Evolutionary conservation across 2,113 vertebrate genomes (phyloP).

Genomic region (Dolichallabes microphthalmus): DNA sequence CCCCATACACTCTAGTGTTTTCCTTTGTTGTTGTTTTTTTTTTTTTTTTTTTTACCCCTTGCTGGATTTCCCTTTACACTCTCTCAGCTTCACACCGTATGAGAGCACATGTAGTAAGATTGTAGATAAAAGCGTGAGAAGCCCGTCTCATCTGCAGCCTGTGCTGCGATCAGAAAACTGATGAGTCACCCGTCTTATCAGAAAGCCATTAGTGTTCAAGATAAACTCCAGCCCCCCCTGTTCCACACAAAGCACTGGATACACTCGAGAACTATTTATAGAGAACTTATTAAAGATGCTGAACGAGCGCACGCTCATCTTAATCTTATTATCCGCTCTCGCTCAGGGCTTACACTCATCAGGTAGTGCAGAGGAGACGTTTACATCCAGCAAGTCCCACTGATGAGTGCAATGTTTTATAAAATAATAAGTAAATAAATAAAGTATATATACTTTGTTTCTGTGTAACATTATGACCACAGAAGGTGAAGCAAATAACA

Average conservation of each 20-base stretch:
- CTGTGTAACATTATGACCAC: too few species aligned
- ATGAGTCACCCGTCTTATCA: slow-evolving; percentile 32
- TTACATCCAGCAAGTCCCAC: background rate
- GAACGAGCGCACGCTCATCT: slow-evolving; percentile 34
- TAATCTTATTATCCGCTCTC: slow-evolving; percentile 63
- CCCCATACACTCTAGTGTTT: background rate
- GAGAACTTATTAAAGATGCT: slow-evolving; percentile 24
- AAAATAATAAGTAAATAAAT: too few species aligned
- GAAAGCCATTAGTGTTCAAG: background rate
- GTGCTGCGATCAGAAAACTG: background rate
- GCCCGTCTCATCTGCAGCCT: background rate
- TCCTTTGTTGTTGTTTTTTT: background rate
- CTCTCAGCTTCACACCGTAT: background rate
- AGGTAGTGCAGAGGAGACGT: background rate
- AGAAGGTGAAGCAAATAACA: too few species aligned
- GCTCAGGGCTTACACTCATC: slow-evolving; percentile 58
- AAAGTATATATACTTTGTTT: too few species aligned
- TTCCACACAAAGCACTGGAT: background rate
- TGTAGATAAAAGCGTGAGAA: background rate
- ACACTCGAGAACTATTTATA: slow-evolving; percentile 21
- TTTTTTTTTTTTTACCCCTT: background rate
- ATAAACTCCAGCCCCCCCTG: slow-evolving; percentile 1
- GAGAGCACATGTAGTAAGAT: background rate
- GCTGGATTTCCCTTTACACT: background rate
- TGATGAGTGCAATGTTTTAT: background rate